Evolutionary conservation across 2,888 invertebrate species (phyloP), one percentile per base, ranked within the genome.

Genomic region (Drosophila stalkeri): DNA sequence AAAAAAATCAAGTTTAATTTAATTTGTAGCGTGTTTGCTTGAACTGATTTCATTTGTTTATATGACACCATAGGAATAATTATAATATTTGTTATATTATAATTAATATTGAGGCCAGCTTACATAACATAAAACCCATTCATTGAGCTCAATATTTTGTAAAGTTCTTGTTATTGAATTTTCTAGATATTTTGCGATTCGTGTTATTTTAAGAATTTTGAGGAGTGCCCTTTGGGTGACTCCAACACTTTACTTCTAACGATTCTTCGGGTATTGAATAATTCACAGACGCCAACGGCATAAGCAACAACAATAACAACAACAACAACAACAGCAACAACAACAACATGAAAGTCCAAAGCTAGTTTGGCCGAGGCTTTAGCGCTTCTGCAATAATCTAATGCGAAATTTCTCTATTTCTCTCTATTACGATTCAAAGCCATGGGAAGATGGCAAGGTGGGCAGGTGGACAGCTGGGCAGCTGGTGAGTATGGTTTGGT

Each of bases 401-500:
- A 89, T 91, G 89, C 79, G 75, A 82, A 86, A 86, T 86, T 91
- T 89, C 88, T 89, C 90, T 89, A 89, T 89, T 82, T 64, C 37
- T 64, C 20, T 81, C 82, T 85, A 80, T 82, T 83, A 59, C 82
- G 71, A 64, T 80, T 77, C 52, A 72, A 80, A 80, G 46, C 51
- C 61, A 35, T 37, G 37, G 20, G 35, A 57, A 44, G 49, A 20
- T 35, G 60, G 64, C 14, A 39, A 43, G 52, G 37, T 23, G 52
- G 52, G 9, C 39, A 54, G 23, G 31, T 56, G 41, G 31, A 14
- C 37, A 37, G 37, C 9, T 11, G 33, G 33, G 9, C 33, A 33
- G 16, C 35, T 20, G 54, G 23, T 39, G 37, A 9, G 37, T 23
- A 18, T 14, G 54, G 37, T 39, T 51, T 33, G 33, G 18, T 20